Evolutionary conservation across 2,113 vertebrate genomes (phyloP), one percentile per base, ranked within the genome.

Genomic region (Murina feae): DNA sequence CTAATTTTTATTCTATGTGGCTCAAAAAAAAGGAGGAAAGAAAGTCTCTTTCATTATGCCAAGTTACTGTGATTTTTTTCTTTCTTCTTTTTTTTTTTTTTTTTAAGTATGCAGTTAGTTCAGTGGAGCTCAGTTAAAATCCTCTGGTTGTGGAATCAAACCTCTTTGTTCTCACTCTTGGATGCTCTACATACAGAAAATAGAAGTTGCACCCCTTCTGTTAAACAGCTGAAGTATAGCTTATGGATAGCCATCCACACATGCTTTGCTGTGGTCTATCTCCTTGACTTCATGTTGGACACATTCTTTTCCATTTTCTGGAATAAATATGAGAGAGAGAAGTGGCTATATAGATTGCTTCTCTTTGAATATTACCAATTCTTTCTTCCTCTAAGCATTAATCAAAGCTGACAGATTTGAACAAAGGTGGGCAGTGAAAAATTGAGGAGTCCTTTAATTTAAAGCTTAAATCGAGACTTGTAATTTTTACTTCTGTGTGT

Each of bases 381-480:
- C 35, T 89, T 74, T 82, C 13, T 58, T 71, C 23, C 16, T 14
- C 53, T 25, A 82, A 55, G 7, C 28, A 66, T 82, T 71, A 91
- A 89, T 35, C 65, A 95, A 55, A 94, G 53, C 74, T 30, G 51
- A 94, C 23, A 80, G 35, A n/a, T 42, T 68, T 94, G 17, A 94
- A 69, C 16, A 60, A 37, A 80, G 6, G 11, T 84, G 7, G 10
- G 5, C 94, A 58, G 69, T 91, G 10, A 81, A 94, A 89, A 66
- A 49, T 51, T 49, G 9, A 90, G 58, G 37, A 82, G 3, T 76
- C 7, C 13, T 90, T 93, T 66, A 30, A 75, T 66, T 92, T 94
- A 58, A 90, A 79, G 74, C 65, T 74, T 11, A 81, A 89, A 32
- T 20, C 25, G 93, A 79, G 28, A 81, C 16, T 60, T 86, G 53